Base-by-base conservation (phyloP, 1,140 invertebrate species). In the Pararge aegeria region DNA sequence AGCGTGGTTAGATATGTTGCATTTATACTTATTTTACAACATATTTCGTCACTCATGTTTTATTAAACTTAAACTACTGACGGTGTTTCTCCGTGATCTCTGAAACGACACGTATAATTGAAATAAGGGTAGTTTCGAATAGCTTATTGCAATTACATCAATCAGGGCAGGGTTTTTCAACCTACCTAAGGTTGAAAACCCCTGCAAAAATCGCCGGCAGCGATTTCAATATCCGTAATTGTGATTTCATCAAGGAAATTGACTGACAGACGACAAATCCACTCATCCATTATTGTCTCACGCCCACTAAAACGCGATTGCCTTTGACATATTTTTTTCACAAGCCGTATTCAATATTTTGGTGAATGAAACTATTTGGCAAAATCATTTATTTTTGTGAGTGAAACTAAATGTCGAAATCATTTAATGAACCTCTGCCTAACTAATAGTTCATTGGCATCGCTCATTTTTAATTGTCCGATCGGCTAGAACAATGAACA, bases 241-340 rank as follows among this genome's bases (percentile, higher is more conserved):
- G 76, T 78, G 73, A 82, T 71, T 82, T 87, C 80, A 84, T 87
- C 78, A 82, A 80, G 75, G 78, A 84, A 84, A 83, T 83, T 84
- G 81, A 78, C 76, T 82, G 66, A 66, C 73, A 79, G 79, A 81
- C 75, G 73, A 75, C 70, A 66, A 74, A 71, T 71, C 66, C 60
- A 74, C 68, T 77, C 66, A 73, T 74, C 75, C 70, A 63, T 61
- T 61, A 66, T 75, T 76, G 68, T 68, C 60, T 68, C 63, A 70
- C 65, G 63, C 48, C 64, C 64, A 66, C 62, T 57, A 66, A 66
- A 66, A 64, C 54, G 61, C 51, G 62, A 72, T 64, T 61, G 68
- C 54, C 72, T 70, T 30, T 55, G 61, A 51, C 51, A 46, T 46
- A 54, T 50, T 66, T 56, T 55, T 57, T 49, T 4, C 24, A 2